Evolutionary conservation across 2,113 vertebrate species (phyloP), one percentile per base, ranked within the genome.

Genomic region (Lota lota): DNA sequence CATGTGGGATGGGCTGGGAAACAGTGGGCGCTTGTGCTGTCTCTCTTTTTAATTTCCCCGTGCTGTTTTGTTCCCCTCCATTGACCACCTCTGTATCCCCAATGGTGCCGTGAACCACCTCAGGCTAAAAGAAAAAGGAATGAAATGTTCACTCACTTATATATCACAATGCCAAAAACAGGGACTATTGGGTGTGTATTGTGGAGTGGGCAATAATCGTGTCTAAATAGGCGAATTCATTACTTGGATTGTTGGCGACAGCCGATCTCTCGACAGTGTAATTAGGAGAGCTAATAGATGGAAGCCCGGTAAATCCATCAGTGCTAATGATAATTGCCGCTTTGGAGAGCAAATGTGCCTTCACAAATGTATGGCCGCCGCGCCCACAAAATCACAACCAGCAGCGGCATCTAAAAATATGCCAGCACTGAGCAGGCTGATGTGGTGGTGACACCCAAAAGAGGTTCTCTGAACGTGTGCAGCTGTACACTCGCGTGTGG

Each of bases 291-390:
- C 88, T 90, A 90, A 92, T 87, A 82, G 87, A 89, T 88, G 74
- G 72, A 68, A 74, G 79, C 79, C 79, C 65, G 75, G 77, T 85
- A 83, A 85, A 89, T 90, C 85, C 88, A 92, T 90, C 92, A 91
- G 75, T 87, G 90, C 78, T 92, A 89, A 92, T 91, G 90, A 88
- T 88, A 88, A 92, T 90, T 89, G 84, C 83, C 75, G 74, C 77
- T 79, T 79, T 79, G 86, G 76, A 83, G 79, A 81, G 75, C 50
- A 70, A 80, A 77, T 74, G 74, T 79, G 83, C 72, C 72, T 70
- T 75, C 69, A 72, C 67, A 63, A 77, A 79, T 59, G 40, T 82
- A 83, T 72, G 75, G 80, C 76, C 67, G 22, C 59, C 66, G 64
- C 74, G 3, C 20, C 78, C 63, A 4, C 77, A 79, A 80, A 85